Evolutionary conservation across 2,888 invertebrate genomes (phyloP).

Genomic region (Escarpia spicata): DNA sequence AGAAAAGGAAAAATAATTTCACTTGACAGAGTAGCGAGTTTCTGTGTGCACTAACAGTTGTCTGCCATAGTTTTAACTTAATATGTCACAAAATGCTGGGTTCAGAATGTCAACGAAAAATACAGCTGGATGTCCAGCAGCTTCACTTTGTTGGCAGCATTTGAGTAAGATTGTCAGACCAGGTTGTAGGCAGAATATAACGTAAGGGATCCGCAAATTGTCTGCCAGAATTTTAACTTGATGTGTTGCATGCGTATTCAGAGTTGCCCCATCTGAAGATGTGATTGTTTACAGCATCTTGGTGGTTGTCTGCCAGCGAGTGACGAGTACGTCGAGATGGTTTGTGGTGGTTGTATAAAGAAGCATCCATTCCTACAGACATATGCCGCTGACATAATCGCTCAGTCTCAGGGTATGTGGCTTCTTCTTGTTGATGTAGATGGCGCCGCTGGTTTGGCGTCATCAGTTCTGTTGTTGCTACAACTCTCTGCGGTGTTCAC

Average conservation of each 20-base stretch:
- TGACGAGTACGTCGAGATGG: slow-evolving; percentile 56
- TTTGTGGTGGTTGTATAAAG: slow-evolving; percentile 57
- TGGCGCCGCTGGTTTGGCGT: neutral
- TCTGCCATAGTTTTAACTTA: no score
- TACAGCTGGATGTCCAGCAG: no score
- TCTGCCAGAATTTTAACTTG: neutral
- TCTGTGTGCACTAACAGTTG: no score
- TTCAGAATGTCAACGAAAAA: no score
- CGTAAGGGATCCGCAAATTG: neutral
- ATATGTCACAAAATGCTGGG: no score
- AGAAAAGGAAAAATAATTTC: neutral
- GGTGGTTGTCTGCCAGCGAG: slow-evolving; percentile 42
- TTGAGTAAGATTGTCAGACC: no score
- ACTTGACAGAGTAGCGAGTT: neutral
- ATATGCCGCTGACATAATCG: slow-evolving; percentile 43
- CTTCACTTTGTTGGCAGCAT: no score
- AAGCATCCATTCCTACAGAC: slow-evolving; percentile 56
- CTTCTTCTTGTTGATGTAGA: neutral
- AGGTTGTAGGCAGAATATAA: no score
- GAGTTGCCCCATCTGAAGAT: neutral
- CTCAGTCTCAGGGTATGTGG: neutral
- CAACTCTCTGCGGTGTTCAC: neutral
- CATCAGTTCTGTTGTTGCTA: neutral
- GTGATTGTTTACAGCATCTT: slow-evolving; percentile 51
- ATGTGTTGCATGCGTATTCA: neutral